Evolutionary conservation across 2,888 invertebrate species (phyloP).

Genomic region (Melieria crassipennis): DNA sequence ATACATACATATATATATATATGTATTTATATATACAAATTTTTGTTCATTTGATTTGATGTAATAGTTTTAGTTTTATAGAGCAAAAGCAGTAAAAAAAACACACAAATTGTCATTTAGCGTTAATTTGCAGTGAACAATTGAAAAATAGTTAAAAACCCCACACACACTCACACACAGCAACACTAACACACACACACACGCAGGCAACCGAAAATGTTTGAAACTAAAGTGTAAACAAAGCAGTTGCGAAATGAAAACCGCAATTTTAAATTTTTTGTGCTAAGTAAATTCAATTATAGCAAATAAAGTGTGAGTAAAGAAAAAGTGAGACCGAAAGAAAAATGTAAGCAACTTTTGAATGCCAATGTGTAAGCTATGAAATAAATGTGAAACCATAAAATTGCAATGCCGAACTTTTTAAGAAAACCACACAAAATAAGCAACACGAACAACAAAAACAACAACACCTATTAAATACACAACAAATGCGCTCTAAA

Average conservation of each 20-base stretch:
- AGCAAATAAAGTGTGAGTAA: conserved; percentile 24
- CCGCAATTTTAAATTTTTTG: conserved; percentile 20
- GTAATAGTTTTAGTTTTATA: conserved; percentile 41
- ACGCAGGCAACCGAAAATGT: conserved; percentile 11
- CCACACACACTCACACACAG: not conserved
- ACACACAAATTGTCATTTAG: conserved; percentile 25
- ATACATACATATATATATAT: not conserved
- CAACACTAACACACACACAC: conserved; percentile 15
- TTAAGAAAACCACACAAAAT: not conserved
- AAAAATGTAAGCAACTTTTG: conserved; percentile 31
- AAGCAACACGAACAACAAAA: conserved; percentile 14
- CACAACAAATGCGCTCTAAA: not conserved
- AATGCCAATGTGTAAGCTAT: conserved; percentile 15
- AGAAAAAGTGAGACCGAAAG: conserved; percentile 34
- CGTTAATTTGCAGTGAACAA: no score
- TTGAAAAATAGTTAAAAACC: no score
- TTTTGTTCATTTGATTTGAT: conserved; percentile 20
- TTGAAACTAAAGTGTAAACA: conserved; percentile 26
- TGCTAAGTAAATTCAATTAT: conserved; percentile 13
- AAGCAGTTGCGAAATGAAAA: not conserved
- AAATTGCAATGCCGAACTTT: not conserved
- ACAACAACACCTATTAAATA: not conserved
- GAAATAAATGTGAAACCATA: conserved; percentile 25
- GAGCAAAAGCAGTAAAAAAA: conserved; percentile 12
- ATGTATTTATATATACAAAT: not conserved